Conservation (phyloP, 2,113 vertebrate species). For the Lipophrys pholis region DNA sequence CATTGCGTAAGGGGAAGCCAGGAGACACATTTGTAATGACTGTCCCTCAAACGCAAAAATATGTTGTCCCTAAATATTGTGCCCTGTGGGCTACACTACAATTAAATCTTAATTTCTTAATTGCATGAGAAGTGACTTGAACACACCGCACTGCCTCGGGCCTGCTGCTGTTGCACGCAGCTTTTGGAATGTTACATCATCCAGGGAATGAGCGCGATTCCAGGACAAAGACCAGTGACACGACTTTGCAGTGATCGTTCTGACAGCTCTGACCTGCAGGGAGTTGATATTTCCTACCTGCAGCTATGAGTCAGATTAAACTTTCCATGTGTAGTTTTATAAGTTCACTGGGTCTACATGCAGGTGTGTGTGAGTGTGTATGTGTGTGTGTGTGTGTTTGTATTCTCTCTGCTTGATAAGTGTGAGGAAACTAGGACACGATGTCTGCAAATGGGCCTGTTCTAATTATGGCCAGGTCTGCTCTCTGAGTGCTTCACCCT, state of each 20-base stretch:
- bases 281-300: conserved; percentile 74
- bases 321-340: conserved; percentile 40
- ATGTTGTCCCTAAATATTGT: conserved; percentile 20
- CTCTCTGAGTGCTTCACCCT: conserved; percentile 50
- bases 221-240: conserved; percentile 48
- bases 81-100: conserved; percentile 1
- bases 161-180: conserved; percentile 44
- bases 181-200: conserved; percentile 62
- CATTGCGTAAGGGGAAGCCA: not conserved
- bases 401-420: conserved; percentile 54
- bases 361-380: conserved; percentile 11
- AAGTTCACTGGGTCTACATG: conserved; percentile 20
- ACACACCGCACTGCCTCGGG: conserved; percentile 14
- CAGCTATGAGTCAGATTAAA: conserved; percentile 67
- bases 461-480: conserved; percentile 69
- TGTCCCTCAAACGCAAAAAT: conserved; percentile 19
- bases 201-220: conserved; percentile 44
- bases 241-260: conserved; percentile 62
- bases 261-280: conserved; percentile 69
- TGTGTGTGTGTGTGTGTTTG: conserved; percentile 37
- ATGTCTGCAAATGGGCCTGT: conserved; percentile 68
- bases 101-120: conserved; percentile 40
- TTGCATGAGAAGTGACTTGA: conserved; percentile 37
- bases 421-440: conserved; percentile 73
- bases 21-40: not conserved